Conservation (phyloP, 2,797 vertebrate genomes). For the Oryzias sinensis region DNA sequence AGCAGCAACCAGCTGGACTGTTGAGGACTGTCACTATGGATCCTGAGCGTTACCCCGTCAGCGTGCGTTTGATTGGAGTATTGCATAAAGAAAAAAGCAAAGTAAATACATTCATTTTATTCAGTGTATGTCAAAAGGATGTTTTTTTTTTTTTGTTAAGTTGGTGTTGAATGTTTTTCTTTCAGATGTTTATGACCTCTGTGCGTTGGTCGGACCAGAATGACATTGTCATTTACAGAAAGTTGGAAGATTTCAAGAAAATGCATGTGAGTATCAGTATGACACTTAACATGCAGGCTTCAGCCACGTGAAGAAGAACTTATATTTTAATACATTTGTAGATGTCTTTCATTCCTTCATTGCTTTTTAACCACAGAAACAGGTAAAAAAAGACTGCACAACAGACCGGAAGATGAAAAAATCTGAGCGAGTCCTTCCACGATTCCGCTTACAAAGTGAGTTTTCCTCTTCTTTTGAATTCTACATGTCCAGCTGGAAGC, state of each 20-base stretch:
- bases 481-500: not conserved
- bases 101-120: slow-evolving; percentile 49
- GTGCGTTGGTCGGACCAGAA: slow-evolving; percentile 79
- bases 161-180: not conserved
- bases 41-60: slow-evolving; percentile 60
- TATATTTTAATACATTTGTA: too few relatives aligned
- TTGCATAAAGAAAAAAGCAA: slow-evolving; percentile 73
- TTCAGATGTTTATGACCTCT: slow-evolving; percentile 75
- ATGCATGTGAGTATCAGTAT: slow-evolving; percentile 77
- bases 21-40: slow-evolving; percentile 50
- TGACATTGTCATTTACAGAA: slow-evolving; percentile 75
- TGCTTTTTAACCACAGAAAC: slow-evolving; percentile 51
- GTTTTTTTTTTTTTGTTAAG: not conserved
- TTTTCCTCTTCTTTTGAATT: not conserved
- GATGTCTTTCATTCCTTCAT: too few relatives aligned
- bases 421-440: slow-evolving; percentile 68
- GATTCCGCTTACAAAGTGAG: slow-evolving; percentile 73
- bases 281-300: not conserved
- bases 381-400: slow-evolving; percentile 72
- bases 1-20: not conserved
- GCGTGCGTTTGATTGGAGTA: slow-evolving; percentile 65
- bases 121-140: not conserved
- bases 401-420: slow-evolving; percentile 47
- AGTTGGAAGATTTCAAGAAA: slow-evolving; percentile 67
- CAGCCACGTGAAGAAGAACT: not conserved